These are phyloP conservation scores for Moxostoma hubbsi DNA, from an alignment of 2,797 vertebrate species.

Conservation along the genomic window DNA sequence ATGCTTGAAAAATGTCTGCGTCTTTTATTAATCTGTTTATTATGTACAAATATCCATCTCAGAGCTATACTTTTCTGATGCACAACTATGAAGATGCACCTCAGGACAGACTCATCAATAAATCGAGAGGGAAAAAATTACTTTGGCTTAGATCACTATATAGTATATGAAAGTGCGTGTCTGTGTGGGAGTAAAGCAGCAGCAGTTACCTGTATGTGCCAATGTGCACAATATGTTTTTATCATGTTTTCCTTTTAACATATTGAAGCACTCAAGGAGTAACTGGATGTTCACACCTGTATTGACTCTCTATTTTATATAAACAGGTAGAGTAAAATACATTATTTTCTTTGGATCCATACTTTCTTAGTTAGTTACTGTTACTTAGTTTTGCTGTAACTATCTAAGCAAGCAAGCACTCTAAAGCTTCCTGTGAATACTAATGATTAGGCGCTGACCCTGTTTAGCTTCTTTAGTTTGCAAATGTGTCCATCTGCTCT, in stretches of 20 bases:
- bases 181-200: slow-evolving; percentile 10
- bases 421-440: slow-evolving; percentile 63
- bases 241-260: slow-evolving; percentile 21
- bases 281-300: no score
- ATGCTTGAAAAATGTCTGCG: slow-evolving; percentile 76
- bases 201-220: slow-evolving; percentile 2
- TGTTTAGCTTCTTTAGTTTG: slow-evolving; percentile 99
- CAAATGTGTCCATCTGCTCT: slow-evolving; percentile 87
- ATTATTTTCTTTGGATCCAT: slow-evolving; percentile 3
- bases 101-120: slow-evolving; percentile 70
- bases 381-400: neutral
- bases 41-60: slow-evolving; percentile 79
- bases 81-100: slow-evolving; percentile 79
- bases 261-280: no score
- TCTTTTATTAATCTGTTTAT: slow-evolving; percentile 72
- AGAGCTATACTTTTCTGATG: slow-evolving; percentile 71
- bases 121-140: slow-evolving; percentile 60
- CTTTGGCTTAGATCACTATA: slow-evolving; percentile 15
- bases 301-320: no score
- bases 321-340: no score
- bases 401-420: neutral
- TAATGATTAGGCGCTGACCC: slow-evolving; percentile 95
- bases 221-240: slow-evolving; percentile 8
- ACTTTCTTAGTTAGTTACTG: neutral
- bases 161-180: neutral